Conservation (phyloP, 2,113 vertebrate genomes). For the Upupa epops region DNA sequence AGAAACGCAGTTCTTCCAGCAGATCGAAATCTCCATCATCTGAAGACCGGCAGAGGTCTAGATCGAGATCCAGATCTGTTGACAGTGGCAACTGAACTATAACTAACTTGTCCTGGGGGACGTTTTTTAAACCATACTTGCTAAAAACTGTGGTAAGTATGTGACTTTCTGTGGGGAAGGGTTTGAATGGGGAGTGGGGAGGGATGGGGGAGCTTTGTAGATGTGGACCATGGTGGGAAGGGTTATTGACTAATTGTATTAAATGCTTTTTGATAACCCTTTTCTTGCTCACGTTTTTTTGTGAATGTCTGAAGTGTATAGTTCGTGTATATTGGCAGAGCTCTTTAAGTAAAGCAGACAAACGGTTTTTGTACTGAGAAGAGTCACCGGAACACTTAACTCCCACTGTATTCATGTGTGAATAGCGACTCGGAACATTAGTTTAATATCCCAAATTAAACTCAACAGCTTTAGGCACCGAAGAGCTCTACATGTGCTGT, state of each 20-base stretch:
- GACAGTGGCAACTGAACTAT: conserved; percentile 90
- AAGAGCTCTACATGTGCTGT: conserved; percentile 81
- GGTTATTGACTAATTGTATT: conserved; percentile 80
- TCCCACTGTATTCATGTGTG: conserved; percentile 57
- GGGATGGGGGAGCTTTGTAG: conserved; percentile 71
- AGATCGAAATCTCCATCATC: conserved; percentile 82
- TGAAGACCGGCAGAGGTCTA: conserved; percentile 82
- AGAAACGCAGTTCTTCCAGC: conserved; percentile 81
- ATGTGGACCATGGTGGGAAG: conserved; percentile 78
- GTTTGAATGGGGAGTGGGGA: conserved; percentile 46
- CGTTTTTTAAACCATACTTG: conserved; percentile 80
- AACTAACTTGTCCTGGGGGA: conserved; percentile 69
- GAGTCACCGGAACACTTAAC: conserved; percentile 57
- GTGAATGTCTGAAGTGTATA: conserved; percentile 82
- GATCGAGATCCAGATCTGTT: conserved; percentile 84
- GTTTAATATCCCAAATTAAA: conserved; percentile 58
- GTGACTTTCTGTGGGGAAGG: conserved; percentile 72
- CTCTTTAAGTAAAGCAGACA: conserved; percentile 79
- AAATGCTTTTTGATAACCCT: conserved; percentile 83
- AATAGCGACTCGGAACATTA: conserved; percentile 52
- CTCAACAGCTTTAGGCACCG: conserved; percentile 63
- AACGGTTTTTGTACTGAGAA: conserved; percentile 73
- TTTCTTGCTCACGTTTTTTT: conserved; percentile 78
- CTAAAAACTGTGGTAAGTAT: conserved; percentile 82
- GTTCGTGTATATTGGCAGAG: conserved; percentile 81